Evolutionary conservation across 2,888 invertebrate species (phyloP).

Genomic region (Dicycla oo): DNA sequence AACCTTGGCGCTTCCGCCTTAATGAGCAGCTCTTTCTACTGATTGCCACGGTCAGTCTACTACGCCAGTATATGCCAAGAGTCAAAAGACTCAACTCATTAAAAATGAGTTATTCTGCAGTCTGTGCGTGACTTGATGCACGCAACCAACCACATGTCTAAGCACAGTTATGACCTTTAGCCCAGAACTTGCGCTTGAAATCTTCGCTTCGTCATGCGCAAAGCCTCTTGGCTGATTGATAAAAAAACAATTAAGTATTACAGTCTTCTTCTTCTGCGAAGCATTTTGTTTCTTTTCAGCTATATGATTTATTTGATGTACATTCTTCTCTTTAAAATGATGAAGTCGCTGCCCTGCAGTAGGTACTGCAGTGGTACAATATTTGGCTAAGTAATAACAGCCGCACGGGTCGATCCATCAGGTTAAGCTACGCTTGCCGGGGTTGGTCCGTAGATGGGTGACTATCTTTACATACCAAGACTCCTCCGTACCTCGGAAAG

Average conservation of each 20-base stretch:
- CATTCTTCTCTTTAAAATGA: not conserved
- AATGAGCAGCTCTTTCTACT: not conserved
- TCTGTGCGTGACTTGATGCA: not conserved
- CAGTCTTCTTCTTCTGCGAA: not conserved
- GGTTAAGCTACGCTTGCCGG: too few species aligned
- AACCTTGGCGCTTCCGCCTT: too few species aligned
- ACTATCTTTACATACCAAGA: too few species aligned
- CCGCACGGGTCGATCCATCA: too few species aligned
- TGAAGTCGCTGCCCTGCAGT: not conserved
- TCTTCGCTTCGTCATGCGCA: not conserved
- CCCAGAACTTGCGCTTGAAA: not conserved
- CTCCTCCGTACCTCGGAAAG: too few species aligned
- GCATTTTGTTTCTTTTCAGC: not conserved
- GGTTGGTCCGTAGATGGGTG: too few species aligned
- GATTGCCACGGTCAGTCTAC: too few species aligned
- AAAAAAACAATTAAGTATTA: too few species aligned
- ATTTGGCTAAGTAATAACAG: too few species aligned
- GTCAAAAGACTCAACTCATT: not conserved
- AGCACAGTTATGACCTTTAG: conserved; percentile 3
- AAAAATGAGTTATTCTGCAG: not conserved
- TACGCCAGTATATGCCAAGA: not conserved
- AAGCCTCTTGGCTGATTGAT: not conserved
- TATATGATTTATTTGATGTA: not conserved
- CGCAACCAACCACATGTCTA: not conserved
- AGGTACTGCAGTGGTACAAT: too few species aligned